Evolutionary conservation across 2,888 invertebrate species (phyloP), one percentile per base, ranked within the genome.

Genomic region (Halocaridina rubra): DNA sequence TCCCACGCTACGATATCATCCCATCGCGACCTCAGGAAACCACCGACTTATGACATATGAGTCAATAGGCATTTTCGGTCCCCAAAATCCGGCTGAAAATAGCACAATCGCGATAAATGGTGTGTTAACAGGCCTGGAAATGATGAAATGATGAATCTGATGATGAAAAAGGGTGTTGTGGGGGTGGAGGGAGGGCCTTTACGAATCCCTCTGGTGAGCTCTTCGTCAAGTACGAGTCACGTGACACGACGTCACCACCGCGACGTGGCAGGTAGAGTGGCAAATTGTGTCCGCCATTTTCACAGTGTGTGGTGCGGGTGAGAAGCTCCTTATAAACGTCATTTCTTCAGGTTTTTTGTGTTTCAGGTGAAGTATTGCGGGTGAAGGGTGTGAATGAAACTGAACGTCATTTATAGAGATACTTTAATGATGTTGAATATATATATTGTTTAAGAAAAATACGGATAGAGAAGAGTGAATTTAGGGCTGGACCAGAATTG

Each of bases 251-350:
- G 80, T 80, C 80, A 80, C 39, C 80, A 71, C 80, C 72, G 72
- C 80, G 80, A 72, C 72, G 80, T 74, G 72, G 80, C 80, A 80
- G 80, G 39, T 80, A 80, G n/a, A n/a, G 80, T 74, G 80, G 80
- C 72, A 72, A 53, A 71, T 80, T 71, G 57, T 46, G 78, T 57
- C 80, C 71, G 80, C 80, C 80, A 80, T 80, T 80, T 80, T 80
- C 80, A 59, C 57, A n/a, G 27, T 80, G 16, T 19, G 24, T 59
- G 22, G n/a, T 22, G 27, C 33, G 71, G 80, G 71, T 71, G 72
- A n/a, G n/a, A n/a, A 80, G 80, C 59, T 72, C 13, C 19, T 59
- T 80, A 59, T 80, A 39, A n/a, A 29, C 32, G 22, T n/a, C 27
- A 39, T 72, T 80, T 72, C 71, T 4, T 22, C 19, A 32, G 69